Evolutionary conservation across 2,113 vertebrate genomes (phyloP).

Genomic region (Mirza zaza): DNA sequence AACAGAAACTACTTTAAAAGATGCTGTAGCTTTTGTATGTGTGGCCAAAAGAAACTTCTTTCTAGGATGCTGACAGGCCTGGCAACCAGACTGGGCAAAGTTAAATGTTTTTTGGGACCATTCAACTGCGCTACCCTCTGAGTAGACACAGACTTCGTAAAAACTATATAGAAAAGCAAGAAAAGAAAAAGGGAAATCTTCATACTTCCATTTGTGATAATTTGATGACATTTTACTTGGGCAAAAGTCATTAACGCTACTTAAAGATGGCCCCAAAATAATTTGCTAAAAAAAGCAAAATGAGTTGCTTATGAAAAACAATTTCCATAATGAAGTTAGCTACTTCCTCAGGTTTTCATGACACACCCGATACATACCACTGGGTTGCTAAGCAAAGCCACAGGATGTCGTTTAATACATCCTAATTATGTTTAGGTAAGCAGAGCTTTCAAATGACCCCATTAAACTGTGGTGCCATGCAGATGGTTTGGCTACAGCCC

Average conservation of each 20-base stretch:
- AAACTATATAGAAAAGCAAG: not conserved
- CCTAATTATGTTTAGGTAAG: conserved; percentile 45
- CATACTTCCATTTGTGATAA: not conserved
- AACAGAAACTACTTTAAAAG: not conserved
- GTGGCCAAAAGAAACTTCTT: not conserved
- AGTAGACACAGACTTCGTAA: not conserved
- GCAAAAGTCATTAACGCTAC: not conserved
- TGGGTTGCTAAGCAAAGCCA: conserved; percentile 54
- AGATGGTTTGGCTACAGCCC: conserved; percentile 33
- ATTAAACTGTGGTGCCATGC: not conserved
- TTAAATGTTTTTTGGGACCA: not conserved
- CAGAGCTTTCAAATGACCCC: conserved; percentile 13
- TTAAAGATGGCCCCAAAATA: not conserved
- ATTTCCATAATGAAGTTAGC: conserved; percentile 50
- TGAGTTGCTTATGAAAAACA: not conserved
- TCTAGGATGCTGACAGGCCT: not conserved
- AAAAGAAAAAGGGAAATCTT: not conserved
- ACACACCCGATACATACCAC: not conserved
- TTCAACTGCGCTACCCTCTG: not conserved
- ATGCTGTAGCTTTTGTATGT: not conserved
- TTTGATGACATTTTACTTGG: not conserved
- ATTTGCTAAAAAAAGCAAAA: conserved; percentile 13
- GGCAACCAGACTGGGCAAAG: not conserved
- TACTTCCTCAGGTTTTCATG: conserved; percentile 9
- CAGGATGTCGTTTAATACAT: conserved; percentile 10